Base-by-base conservation (phyloP, 2,888 invertebrate species). In the Eupithecia subumbrata region DNA sequence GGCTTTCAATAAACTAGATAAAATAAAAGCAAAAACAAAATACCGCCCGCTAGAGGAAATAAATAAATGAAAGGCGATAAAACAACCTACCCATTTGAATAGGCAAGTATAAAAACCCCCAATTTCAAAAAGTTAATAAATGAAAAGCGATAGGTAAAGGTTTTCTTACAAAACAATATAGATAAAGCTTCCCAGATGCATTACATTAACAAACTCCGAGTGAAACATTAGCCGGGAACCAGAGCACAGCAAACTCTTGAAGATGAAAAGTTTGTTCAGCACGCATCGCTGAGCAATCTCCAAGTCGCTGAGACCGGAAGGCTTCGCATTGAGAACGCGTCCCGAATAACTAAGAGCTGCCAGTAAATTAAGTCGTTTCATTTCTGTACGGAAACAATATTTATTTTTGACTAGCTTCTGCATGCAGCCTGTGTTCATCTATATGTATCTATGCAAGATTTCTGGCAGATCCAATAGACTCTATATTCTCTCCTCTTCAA, bases 231-330 rank as follows among this genome's bases (percentile, higher is more conserved):
- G 48, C 70, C 72, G 43, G 72, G 70, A 77, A 73, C 22, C 74
- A 71, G 74, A 68, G 74, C 76, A 25, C 52, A 37, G 25, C 66
- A 67, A 68, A 68, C 68, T 67, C 63, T 69, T 68, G 72, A 77
- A 77, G 77, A 77, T 75, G 75, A 77, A 74, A 77, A 77, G 77
- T 77, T 77, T 77, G 74, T 71, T 75, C 48, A 48, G 73, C 70
- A 78, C 78, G 78, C 78, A 72, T 74, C 76, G 78, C 68, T 63
- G 76, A 43, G 60, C 78, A 74, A 74, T 76, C 63, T 67, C 64
- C 71, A 75, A 77, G 68, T 73, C 68, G 70, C 56, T 22, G 73
- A 52, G 70, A 63, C 43, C 75, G 78, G n/a, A 52, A 71, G 73
- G 60, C 74, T 76, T n/a, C 69, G 73, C 73, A 71, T 72, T 75